phyloP scores from a whole-genome alignment of 2,888 invertebrate genomes.

The Escarpia spicata region DNA sequence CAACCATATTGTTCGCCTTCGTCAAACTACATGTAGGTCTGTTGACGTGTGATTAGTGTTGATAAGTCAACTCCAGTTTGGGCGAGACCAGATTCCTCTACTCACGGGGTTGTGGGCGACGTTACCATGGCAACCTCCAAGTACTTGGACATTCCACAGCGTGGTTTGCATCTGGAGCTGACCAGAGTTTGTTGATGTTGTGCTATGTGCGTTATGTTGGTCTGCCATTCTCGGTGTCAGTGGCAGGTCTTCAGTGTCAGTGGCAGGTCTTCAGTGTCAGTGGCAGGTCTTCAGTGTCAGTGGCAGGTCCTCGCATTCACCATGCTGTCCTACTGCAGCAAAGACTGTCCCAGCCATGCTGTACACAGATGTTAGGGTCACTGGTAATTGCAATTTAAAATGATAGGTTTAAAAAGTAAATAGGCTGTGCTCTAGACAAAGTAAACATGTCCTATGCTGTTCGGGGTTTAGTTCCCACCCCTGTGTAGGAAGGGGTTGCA shows the following conservation, averaged over 20 bases:
- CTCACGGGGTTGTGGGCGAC: not conserved
- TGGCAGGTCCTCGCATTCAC: not conserved
- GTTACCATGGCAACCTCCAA: not conserved
- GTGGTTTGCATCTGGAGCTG: not conserved
- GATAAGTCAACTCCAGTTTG: not conserved
- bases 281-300: not conserved
- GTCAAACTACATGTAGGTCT: not conserved
- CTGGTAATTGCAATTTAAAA: not conserved
- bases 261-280: not conserved
- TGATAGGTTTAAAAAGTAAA: not conserved
- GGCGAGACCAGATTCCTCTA: not conserved
- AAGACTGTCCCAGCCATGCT: not conserved
- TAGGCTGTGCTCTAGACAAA: not conserved
- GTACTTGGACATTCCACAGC: conserved; percentile 16
- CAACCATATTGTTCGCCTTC: not conserved
- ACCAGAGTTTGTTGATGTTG: not conserved
- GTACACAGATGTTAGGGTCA: not conserved
- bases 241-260: too few relatives aligned
- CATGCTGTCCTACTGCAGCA: not conserved
- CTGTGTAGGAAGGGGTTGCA: not conserved
- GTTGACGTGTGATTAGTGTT: not conserved
- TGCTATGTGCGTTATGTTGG: not conserved
- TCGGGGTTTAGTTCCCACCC: not conserved
- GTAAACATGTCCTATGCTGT: not conserved
- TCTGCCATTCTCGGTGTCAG: not conserved